phyloP scores from a whole-genome alignment of 2,797 vertebrate genomes.

The Enoplosus armatus region DNA sequence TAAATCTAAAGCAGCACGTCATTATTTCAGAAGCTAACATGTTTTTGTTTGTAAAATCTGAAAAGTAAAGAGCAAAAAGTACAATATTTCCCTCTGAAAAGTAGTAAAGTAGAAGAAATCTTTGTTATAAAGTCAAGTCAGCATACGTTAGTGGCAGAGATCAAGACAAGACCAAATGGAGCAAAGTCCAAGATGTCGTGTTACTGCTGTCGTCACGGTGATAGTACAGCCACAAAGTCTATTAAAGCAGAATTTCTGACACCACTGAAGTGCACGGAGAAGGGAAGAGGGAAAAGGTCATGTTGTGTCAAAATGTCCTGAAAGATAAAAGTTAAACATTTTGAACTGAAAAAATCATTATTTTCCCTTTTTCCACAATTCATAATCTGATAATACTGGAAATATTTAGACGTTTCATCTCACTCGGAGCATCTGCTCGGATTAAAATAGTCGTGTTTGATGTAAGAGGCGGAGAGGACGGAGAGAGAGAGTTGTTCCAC shows the following conservation, averaged over 20 bases:
- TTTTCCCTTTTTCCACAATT: not conserved
- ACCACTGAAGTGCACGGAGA: too few species aligned
- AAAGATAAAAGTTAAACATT: not conserved
- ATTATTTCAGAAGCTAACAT: not conserved
- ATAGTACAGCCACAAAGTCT: too few species aligned
- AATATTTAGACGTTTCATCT: conserved; percentile 13
- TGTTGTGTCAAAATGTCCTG: not conserved
- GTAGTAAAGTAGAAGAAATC: too few species aligned
- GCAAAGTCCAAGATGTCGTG: not conserved
- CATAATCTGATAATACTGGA: not conserved
- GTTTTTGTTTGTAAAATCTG: not conserved
- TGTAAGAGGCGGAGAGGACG: conserved; percentile 5
- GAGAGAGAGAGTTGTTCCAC: conserved; percentile 25
- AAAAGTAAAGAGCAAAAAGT: not conserved
- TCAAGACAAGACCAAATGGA: not conserved
- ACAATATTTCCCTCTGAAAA: not conserved
- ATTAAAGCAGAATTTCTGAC: too few species aligned
- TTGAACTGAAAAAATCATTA: too few species aligned
- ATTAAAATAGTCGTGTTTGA: conserved; percentile 40
- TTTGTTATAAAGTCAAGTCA: not conserved
- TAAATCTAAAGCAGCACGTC: not conserved
- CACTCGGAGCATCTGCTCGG: not conserved
- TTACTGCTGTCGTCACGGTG: too few species aligned
- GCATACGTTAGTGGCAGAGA: not conserved
- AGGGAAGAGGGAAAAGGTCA: not conserved